Evolutionary conservation across 2,113 vertebrate genomes (phyloP).

Genomic region (Atrichornis clamosus): DNA sequence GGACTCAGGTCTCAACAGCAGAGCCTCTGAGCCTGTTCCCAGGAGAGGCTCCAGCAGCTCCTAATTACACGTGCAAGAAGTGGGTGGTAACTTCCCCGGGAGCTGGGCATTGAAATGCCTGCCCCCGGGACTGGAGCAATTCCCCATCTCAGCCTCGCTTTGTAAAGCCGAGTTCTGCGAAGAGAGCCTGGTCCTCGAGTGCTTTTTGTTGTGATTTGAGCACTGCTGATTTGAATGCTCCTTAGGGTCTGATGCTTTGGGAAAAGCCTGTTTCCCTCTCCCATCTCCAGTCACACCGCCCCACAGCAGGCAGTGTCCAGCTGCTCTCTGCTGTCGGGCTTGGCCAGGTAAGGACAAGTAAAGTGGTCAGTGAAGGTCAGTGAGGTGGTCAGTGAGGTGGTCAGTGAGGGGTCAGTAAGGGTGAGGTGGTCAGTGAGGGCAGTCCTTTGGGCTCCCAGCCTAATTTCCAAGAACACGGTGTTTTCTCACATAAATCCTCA

Average conservation of each 20-base stretch:
- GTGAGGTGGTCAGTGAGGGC: background rate
- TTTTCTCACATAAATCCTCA: background rate
- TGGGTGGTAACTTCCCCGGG: background rate
- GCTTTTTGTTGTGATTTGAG: background rate
- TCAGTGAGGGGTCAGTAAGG: too few species aligned
- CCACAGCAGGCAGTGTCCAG: background rate
- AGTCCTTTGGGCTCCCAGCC: background rate
- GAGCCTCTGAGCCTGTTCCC: background rate
- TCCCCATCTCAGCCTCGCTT: background rate
- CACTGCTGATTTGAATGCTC: accelerated
- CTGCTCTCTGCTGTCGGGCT: background rate
- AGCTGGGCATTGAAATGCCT: background rate
- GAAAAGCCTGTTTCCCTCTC: background rate
- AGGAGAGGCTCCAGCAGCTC: background rate
- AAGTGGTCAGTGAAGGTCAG: background rate
- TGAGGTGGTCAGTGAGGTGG: background rate
- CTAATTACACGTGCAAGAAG: background rate
- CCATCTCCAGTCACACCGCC: accelerated
- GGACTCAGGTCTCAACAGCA: background rate
- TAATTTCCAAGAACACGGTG: background rate
- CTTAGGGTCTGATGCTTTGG: background rate
- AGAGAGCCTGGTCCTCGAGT: background rate
- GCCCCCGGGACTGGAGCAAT: background rate
- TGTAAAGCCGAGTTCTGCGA: background rate
- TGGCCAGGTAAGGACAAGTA: background rate